These are phyloP conservation scores for Psittacula cyanocephala DNA, from an alignment of 2,113 vertebrate species.

Conservation along the genomic window DNA sequence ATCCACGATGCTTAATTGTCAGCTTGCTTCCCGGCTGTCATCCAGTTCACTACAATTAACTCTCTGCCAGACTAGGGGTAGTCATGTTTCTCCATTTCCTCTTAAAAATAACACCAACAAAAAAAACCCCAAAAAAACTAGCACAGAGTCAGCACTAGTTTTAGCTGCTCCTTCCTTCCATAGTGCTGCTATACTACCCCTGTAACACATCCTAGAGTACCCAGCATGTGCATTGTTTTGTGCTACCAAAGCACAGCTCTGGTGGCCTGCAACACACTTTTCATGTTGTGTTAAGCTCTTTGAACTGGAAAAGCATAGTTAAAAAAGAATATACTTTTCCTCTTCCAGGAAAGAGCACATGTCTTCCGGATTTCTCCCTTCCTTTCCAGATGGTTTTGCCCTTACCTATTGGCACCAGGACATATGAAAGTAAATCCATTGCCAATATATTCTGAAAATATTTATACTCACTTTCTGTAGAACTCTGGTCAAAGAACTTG, in stretches of 20 bases:
- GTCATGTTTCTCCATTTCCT: background rate
- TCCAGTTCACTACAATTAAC: background rate
- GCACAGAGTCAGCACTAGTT: background rate
- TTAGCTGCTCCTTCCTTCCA: background rate
- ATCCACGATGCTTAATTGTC: background rate
- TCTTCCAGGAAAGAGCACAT: background rate
- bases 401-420: background rate
- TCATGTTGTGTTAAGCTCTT: background rate
- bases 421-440: background rate
- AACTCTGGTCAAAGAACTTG: background rate
- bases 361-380: background rate
- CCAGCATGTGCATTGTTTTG: background rate
- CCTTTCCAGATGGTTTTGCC: background rate
- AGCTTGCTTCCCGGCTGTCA: background rate
- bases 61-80: background rate
- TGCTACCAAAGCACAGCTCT: background rate
- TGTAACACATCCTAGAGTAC: background rate
- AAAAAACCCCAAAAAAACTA: background rate
- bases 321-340: background rate
- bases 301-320: background rate
- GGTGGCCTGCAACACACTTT: background rate
- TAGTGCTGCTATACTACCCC: background rate
- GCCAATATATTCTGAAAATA: background rate
- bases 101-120: accelerated
- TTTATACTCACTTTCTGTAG: background rate